Evolutionary conservation across 1,140 invertebrate species (phyloP).

Genomic region (Drosophila neocordata): DNA sequence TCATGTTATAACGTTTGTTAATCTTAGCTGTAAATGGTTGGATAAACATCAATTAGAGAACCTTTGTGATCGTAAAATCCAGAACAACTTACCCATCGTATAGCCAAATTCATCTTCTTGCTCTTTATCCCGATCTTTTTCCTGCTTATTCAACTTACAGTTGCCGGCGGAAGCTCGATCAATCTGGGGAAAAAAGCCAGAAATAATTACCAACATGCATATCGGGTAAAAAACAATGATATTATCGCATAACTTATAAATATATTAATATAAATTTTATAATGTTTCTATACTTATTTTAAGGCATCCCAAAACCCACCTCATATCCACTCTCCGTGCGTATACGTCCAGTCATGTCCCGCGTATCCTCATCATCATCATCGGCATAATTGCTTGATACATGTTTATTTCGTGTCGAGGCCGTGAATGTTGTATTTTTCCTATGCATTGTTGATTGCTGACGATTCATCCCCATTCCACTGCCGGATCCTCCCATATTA

Average conservation of each 20-base stretch:
- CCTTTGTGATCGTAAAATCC: no score
- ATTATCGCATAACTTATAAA: no score
- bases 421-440: conserved; percentile 59
- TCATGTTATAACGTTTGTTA: conserved; percentile 93
- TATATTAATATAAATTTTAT: no score
- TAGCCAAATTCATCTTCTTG: conserved; percentile 96
- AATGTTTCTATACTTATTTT: no score
- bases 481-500: conserved; percentile 30
- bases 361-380: conserved; percentile 88
- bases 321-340: conserved; percentile 90
- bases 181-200: conserved; percentile 85
- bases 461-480: conserved; percentile 38
- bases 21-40: conserved; percentile 89
- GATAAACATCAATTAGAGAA: background rate
- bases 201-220: no score
- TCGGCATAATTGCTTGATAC: conserved; percentile 75
- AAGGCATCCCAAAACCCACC: conserved; percentile 83
- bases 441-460: conserved; percentile 55
- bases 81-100: conserved; percentile 89
- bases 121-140: conserved; percentile 90
- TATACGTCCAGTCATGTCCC: conserved; percentile 90
- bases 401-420: conserved; percentile 73
- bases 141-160: conserved; percentile 89
- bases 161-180: conserved; percentile 94
- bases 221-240: no score